These are phyloP conservation scores for Hypsopygia costalis DNA, from an alignment of 2,888 invertebrate species.

Conservation along the genomic window DNA sequence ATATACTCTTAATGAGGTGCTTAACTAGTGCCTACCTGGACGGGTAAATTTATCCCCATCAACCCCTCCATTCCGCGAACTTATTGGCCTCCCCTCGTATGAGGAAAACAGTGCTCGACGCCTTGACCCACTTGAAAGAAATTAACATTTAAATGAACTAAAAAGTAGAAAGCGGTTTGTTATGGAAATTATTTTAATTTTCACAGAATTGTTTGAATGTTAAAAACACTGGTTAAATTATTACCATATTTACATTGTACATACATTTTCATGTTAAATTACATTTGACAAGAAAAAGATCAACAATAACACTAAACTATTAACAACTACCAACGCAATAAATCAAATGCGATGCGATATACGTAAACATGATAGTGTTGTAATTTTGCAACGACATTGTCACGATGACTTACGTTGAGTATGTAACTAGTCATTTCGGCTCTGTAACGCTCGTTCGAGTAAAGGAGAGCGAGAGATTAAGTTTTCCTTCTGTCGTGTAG, in stretches of 20 bases:
- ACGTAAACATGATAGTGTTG: background rate
- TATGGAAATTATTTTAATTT: slow-evolving; percentile 22
- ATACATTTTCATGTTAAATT: slow-evolving; percentile 2
- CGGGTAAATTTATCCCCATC: no score
- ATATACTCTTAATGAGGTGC: no score
- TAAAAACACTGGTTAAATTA: slow-evolving; percentile 4
- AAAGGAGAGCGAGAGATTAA: no score
- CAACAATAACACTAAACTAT: background rate
- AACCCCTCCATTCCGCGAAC: no score
- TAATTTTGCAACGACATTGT: background rate
- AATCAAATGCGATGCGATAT: background rate
- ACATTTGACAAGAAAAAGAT: background rate
- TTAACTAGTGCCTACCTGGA: no score
- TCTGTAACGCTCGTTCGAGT: no score
- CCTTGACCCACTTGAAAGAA: slow-evolving; percentile 28
- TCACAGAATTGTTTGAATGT: slow-evolving; percentile 7
- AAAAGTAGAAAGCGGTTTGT: slow-evolving; percentile 25
- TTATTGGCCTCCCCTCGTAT: no score
- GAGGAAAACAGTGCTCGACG: slow-evolving; percentile 18
- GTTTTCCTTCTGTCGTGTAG: no score
- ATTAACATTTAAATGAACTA: slow-evolving; percentile 43
- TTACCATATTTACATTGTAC: slow-evolving; percentile 4
- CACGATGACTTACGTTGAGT: no score
- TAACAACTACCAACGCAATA: background rate
- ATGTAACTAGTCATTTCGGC: no score